Conservation (phyloP, 2,113 vertebrate genomes). For the Monarcha castaneiventris region DNA sequence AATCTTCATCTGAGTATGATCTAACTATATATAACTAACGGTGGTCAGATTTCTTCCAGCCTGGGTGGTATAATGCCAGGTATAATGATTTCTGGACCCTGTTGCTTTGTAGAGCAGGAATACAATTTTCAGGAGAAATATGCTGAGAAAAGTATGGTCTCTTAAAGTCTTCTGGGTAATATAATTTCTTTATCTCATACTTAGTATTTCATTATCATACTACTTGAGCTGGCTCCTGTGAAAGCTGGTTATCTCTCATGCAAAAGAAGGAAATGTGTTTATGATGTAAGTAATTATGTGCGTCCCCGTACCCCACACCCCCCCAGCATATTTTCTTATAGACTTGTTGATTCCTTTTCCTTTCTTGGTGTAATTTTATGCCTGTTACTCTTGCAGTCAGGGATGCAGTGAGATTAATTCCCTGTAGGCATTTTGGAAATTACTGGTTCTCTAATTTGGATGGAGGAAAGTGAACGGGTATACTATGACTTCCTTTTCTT, state of each 20-base stretch:
- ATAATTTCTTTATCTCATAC: neutral
- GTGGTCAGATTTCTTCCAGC: neutral
- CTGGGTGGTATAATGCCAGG: neutral
- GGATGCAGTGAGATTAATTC: neutral
- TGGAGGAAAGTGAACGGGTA: neutral
- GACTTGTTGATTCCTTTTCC: neutral
- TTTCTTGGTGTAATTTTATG: neutral
- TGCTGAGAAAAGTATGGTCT: neutral
- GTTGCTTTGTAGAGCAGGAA: neutral
- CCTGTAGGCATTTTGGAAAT: neutral
- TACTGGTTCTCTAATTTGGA: neutral
- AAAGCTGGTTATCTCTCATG: neutral
- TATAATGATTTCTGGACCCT: neutral
- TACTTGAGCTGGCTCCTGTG: neutral
- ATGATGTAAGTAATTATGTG: neutral
- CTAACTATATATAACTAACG: neutral
- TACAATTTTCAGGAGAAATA: neutral
- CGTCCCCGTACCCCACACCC: neutral
- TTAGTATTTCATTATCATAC: neutral
- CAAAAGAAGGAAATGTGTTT: neutral
- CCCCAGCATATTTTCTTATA: neutral
- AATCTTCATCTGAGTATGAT: neutral
- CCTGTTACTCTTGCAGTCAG: neutral
- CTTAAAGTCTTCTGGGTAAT: neutral
- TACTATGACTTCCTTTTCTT: neutral